A percentile compares a stretch with the other conserved stretches of the same genome.
These are phyloP conservation scores for Drosophila borborema DNA, from an alignment of 2,888 invertebrate genomes.

Conservation along the genomic window DNA sequence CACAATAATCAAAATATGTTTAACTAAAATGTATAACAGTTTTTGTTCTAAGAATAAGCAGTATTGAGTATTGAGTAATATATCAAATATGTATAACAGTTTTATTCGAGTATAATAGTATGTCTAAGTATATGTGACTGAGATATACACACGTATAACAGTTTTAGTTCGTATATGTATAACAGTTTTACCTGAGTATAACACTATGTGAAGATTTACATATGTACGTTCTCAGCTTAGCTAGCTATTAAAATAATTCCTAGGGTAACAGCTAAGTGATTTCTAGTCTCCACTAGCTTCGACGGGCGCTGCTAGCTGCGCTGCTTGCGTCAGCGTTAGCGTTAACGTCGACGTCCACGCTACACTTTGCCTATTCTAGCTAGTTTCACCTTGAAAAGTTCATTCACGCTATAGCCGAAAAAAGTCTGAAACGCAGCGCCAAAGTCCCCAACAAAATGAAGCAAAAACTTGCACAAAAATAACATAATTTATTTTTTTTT, in stretches of 20 bases:
- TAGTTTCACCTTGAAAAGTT: constrained; percentile 84
- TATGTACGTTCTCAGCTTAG: neutral
- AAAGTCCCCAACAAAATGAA: constrained; percentile 53
- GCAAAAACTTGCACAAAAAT: constrained; percentile 79
- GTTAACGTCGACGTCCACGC: constrained; percentile 21
- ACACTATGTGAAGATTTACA: neutral
- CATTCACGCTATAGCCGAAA: constrained; percentile 79
- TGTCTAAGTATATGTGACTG: too few species aligned
- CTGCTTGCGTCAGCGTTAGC: constrained; percentile 20
- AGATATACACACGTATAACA: neutral
- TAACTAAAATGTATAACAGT: neutral
- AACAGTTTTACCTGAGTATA: neutral
- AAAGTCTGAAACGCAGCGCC: constrained; percentile 76
- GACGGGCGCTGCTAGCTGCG: constrained; percentile 13
- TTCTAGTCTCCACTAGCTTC: neutral
- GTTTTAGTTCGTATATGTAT: neutral
- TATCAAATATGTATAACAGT: too few species aligned
- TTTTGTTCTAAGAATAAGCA: too few species aligned
- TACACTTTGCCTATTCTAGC: constrained; percentile 74
- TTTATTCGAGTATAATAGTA: too few species aligned
- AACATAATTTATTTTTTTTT: constrained; percentile 73
- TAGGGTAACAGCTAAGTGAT: constrained; percentile 18
- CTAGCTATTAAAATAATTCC: neutral
- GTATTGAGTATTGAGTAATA: too few species aligned
- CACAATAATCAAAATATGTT: neutral